Base-by-base conservation (phyloP, 2,888 invertebrate species). In the Priocnemis perturbator region DNA sequence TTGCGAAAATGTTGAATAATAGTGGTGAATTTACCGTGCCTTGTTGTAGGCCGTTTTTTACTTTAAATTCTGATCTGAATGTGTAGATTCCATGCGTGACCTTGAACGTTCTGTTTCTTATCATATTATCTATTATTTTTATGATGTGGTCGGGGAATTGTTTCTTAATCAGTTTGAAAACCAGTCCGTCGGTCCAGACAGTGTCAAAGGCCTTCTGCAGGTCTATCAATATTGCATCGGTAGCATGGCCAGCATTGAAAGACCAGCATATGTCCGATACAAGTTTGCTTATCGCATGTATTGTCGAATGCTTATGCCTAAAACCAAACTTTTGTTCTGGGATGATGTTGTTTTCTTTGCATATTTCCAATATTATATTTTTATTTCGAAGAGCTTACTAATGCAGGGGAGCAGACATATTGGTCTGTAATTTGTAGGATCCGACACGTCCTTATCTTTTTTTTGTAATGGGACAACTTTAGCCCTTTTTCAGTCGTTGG, bases 21-120 rank as follows among this genome's bases (percentile, higher is more conserved):
- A 67, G 48, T 0, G 69, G 76, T 0, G 73, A 64, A 5, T 62
- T 7, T n/a, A n/a, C n/a, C n/a, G n/a, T n/a, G n/a, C n/a, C n/a
- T n/a, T n/a, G n/a, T n/a, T n/a, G n/a, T n/a, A 79, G 2, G 0
- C 74, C 75, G 19, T 79, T 72, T 3, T n/a, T 0, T 21, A 77
- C 55, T 0, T 1, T 5, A 21, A 64, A 75, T 9, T 3, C 26
- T 23, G 20, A 14, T 0, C n/a, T 14, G 0, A 69, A 69, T 11
- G 5, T 44, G 0, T 3, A 4, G 7, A 20, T 37, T 14, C 64
- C 56, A 14, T 59, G 17, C 9, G 9, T 50, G 0, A 58, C 19
- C 5, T 50, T 23, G 9, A 74, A 72, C 0, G 30, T 48, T 58
- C 66, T 72, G 21, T 73, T 53, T 0, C 17, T 50, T 0, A 66